Evolutionary conservation across 2,113 vertebrate genomes (phyloP).

Genomic region (Illadopsis cleaveri): DNA sequence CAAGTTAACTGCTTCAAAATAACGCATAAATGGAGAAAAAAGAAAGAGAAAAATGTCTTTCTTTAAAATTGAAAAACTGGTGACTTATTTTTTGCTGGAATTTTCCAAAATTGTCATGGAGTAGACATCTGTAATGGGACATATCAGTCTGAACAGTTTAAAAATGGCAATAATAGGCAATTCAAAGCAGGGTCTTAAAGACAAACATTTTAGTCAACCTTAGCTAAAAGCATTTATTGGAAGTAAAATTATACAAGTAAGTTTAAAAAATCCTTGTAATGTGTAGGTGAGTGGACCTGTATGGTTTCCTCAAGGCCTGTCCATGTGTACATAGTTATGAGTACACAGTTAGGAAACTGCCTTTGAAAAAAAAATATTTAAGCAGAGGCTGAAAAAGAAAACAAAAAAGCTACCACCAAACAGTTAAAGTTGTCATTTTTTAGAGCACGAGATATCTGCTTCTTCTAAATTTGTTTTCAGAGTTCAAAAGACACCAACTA

Average conservation of each 20-base stretch:
- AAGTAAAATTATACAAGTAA: slow-evolving; percentile 5
- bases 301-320: neutral
- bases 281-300: neutral
- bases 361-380: neutral
- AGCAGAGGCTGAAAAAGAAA: neutral
- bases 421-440: neutral
- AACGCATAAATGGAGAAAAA: neutral
- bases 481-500: slow-evolving; percentile 19
- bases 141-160: neutral
- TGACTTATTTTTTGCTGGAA: neutral
- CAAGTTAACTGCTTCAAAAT: neutral
- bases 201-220: neutral
- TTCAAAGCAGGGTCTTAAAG: neutral
- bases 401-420: neutral
- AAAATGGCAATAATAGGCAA: neutral
- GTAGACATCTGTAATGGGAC: neutral
- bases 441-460: neutral
- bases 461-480: slow-evolving; percentile 5
- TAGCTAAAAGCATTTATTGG: slow-evolving; percentile 20
- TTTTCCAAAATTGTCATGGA: neutral
- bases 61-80: neutral
- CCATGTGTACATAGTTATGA: neutral
- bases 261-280: neutral
- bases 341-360: neutral
- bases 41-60: neutral